phyloP scores from a whole-genome alignment of 2,888 invertebrate species.

The Oxycera nigricornis region DNA sequence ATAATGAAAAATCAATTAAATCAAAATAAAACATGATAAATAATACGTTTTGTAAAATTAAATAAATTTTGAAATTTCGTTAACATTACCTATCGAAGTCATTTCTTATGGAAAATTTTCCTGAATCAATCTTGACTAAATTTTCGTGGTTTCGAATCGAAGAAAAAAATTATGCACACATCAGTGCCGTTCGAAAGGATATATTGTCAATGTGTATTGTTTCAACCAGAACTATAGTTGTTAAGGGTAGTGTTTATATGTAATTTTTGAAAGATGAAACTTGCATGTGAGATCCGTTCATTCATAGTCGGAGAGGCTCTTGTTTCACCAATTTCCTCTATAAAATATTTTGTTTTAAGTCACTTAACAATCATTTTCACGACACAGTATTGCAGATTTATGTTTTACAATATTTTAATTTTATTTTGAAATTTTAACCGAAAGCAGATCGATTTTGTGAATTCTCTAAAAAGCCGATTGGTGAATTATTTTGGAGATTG shows the following conservation, averaged over 20 bases:
- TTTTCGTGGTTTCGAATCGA: too few species aligned
- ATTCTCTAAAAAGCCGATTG: too few species aligned
- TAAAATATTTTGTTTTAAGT: neutral
- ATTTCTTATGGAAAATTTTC: conserved; percentile 41
- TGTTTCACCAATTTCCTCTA: neutral
- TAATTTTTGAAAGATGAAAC: neutral
- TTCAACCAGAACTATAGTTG: too few species aligned
- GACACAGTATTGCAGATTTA: neutral
- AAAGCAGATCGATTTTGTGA: too few species aligned
- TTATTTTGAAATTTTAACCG: conserved; percentile 24
- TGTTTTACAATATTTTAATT: conserved; percentile 21
- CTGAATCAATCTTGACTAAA: neutral
- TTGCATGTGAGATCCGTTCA: neutral
- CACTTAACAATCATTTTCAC: neutral
- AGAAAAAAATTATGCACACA: too few species aligned
- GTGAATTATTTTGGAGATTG: too few species aligned
- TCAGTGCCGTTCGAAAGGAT: too few species aligned
- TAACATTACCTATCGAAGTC: conserved; percentile 47
- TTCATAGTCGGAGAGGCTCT: neutral
- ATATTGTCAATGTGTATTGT: too few species aligned
- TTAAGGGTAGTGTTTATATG: neutral
- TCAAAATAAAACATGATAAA: conserved; percentile 14
- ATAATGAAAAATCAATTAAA: conserved; percentile 41
- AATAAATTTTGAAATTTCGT: conserved; percentile 47
- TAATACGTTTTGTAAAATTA: neutral